Conservation (phyloP, 2,888 invertebrate genomes). For the Tiphia femorata region DNA sequence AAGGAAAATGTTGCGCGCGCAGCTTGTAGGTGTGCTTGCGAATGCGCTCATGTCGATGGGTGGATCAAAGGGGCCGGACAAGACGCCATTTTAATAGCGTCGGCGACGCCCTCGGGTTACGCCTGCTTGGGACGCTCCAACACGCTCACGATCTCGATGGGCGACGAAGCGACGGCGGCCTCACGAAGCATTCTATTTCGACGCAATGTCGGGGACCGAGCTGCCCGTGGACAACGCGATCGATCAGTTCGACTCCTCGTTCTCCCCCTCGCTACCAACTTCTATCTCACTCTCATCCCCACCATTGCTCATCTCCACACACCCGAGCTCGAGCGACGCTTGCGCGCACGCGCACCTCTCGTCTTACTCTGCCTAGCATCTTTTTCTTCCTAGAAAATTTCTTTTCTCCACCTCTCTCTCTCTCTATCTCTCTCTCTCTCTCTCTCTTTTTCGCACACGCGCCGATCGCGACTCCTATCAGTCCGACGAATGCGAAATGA, state of each 20-base stretch:
- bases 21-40: slow-evolving; percentile 29
- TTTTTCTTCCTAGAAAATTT: too few relatives aligned
- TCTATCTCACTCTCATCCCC: background rate
- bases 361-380: too few relatives aligned
- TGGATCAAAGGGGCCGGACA: slow-evolving; percentile 17
- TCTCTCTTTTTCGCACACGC: background rate
- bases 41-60: slow-evolving; percentile 33
- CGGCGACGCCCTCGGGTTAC: slow-evolving; percentile 27
- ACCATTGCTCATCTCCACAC: too few relatives aligned
- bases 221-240: slow-evolving; percentile 29
- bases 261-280: background rate
- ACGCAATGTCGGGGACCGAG: too few relatives aligned
- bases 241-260: slow-evolving; percentile 22
- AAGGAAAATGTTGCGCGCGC: slow-evolving; percentile 42
- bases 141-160: too few relatives aligned
- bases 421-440: background rate
- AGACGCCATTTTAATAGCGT: slow-evolving; percentile 38
- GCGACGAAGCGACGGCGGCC: too few relatives aligned
- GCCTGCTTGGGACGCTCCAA: too few relatives aligned
- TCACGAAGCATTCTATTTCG: too few relatives aligned
- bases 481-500: too few relatives aligned
- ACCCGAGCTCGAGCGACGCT: too few relatives aligned
- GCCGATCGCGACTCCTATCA: too few relatives aligned
- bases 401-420: background rate
- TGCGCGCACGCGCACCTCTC: too few relatives aligned